A percentile compares a stretch with the other conserved stretches of the same genome.
Conservation (phyloP, 2,113 vertebrate species). For the Indicator indicator region DNA sequence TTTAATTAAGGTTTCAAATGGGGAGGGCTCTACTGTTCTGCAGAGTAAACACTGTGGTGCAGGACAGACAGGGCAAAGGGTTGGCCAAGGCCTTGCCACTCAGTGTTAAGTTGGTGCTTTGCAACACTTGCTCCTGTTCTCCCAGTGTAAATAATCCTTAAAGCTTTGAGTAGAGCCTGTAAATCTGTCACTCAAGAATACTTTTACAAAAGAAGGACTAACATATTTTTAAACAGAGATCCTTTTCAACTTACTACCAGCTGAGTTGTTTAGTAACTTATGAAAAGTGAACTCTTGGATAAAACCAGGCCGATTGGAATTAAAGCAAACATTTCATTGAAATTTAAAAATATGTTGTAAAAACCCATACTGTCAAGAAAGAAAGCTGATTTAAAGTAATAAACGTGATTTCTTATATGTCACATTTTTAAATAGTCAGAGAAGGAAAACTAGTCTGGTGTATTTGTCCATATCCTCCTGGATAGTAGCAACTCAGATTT, state of each 20-base stretch:
- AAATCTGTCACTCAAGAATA: not conserved
- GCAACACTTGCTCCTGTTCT: not conserved
- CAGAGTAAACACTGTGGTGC: accelerated
- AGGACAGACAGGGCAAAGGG: not conserved
- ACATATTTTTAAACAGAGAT: not conserved
- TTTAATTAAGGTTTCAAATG: not conserved
- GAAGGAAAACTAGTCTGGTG: not conserved
- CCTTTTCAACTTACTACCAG: not conserved
- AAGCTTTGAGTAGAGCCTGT: not conserved
- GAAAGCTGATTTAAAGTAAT: not conserved
- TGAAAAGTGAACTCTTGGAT: not conserved
- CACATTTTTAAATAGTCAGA: not conserved
- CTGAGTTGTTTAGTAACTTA: not conserved
- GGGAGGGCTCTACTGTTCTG: not conserved
- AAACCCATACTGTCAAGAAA: not conserved
- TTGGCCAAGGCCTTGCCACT: not conserved
- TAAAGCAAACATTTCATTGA: not conserved
- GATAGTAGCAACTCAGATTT: not conserved
- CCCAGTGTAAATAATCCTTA: not conserved
- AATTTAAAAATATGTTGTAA: not conserved
- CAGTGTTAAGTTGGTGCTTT: not conserved
- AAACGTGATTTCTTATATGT: not conserved
- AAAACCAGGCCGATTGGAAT: not conserved
- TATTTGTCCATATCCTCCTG: not conserved
- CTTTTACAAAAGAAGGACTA: not conserved